Evolutionary conservation across 2,113 vertebrate genomes (phyloP).

Genomic region (Myotis davidii): DNA sequence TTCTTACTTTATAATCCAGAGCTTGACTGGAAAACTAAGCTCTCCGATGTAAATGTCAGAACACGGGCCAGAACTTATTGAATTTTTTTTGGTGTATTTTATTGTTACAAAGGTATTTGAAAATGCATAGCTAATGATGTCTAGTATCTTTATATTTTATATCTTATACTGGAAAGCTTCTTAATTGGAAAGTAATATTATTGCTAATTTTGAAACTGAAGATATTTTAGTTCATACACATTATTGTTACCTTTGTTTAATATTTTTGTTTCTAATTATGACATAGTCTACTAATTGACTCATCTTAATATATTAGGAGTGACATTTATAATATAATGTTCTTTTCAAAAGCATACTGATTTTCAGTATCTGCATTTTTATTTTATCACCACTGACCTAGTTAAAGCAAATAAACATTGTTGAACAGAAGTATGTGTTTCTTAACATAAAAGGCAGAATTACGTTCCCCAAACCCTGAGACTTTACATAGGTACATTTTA

Average conservation of each 20-base stretch:
- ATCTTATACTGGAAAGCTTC: background rate
- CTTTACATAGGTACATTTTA: background rate
- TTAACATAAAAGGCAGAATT: background rate
- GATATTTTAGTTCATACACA: background rate
- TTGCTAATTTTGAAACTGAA: conserved; percentile 25
- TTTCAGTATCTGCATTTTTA: conserved; percentile 39
- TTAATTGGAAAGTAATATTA: background rate
- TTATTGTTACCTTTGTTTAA: background rate
- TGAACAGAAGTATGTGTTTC: background rate
- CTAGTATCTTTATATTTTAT: background rate
- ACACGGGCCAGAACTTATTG: background rate
- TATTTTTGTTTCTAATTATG: conserved; percentile 5
- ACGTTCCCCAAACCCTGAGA: background rate
- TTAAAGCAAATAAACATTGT: conserved; percentile 30
- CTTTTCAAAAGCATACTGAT: conserved; percentile 43
- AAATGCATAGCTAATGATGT: background rate
- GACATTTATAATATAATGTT: background rate
- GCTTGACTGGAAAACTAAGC: background rate
- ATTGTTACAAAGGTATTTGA: conserved; percentile 1
- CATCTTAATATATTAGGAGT: background rate
- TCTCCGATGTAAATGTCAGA: background rate
- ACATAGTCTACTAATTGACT: background rate
- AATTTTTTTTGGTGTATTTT: background rate
- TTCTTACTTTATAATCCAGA: background rate
- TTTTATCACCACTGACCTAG: background rate